Conservation (phyloP, 1,140 invertebrate genomes). For the Hypsibius dujardini region DNA sequence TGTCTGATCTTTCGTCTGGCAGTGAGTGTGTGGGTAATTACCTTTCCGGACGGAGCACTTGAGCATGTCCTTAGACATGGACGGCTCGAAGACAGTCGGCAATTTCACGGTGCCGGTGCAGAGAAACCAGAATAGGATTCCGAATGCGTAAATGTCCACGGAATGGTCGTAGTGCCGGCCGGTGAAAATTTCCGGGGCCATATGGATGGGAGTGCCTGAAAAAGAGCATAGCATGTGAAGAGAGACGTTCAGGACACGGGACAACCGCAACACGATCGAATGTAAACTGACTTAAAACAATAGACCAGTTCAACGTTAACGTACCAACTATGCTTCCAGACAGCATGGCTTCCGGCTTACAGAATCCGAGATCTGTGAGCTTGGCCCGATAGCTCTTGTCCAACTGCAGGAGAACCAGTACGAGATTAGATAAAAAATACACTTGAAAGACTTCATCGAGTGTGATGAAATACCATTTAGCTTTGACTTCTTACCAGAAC, state of each 20-base stretch:
- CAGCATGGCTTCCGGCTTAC: conserved; percentile 76
- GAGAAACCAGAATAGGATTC: conserved; percentile 75
- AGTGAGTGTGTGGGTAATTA: conserved; percentile 30
- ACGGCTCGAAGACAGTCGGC: conserved; percentile 62
- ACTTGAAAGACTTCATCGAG: no score
- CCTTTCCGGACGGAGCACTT: conserved; percentile 68
- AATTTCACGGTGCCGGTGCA: conserved; percentile 62
- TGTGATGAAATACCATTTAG: no score
- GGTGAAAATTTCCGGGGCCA: conserved; percentile 70
- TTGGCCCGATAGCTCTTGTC: conserved; percentile 56
- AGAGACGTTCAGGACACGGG: no score
- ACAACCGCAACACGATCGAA: no score
- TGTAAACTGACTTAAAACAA: no score
- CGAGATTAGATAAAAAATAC: no score
- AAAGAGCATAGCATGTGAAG: no score
- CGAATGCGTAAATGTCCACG: conserved; percentile 78
- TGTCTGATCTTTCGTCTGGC: not conserved
- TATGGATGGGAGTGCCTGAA: no score
- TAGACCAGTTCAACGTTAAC: no score
- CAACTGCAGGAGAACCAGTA: conserved; percentile 41
- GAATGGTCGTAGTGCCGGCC: conserved; percentile 57
- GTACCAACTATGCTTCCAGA: conserved; percentile 40
- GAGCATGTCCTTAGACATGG: conserved; percentile 67
- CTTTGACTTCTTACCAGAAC: conserved; percentile 57
- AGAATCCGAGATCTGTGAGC: conserved; percentile 73